Percentiles rank a stretch among this genome's conserved stretches.
phyloP scores from a whole-genome alignment of 1,140 invertebrate species.

The Conopomorpha cramerella region DNA sequence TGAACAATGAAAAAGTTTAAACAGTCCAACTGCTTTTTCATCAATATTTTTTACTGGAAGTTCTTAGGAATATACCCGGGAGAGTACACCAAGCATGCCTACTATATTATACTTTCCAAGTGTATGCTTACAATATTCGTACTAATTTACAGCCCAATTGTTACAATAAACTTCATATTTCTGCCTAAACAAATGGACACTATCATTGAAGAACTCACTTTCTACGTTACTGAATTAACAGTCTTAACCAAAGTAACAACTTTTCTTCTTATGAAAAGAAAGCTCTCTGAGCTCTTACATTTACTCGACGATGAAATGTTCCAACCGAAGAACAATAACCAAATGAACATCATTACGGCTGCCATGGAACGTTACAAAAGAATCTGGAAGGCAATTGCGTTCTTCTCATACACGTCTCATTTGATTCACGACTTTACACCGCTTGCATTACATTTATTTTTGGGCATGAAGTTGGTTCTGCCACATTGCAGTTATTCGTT shows the following conservation, averaged over 20 bases:
- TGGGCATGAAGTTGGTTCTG: conserved; percentile 12
- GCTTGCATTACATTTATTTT: conserved; percentile 19
- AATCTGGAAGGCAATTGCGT: conserved; percentile 26
- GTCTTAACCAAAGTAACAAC: conserved; percentile 26
- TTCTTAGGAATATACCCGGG: background rate
- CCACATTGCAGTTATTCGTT: conserved; percentile 29
- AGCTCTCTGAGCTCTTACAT: conserved; percentile 18
- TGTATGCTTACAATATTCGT: background rate
- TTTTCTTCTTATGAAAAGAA: conserved; percentile 15
- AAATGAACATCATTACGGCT: conserved; percentile 13
- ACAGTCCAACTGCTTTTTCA: background rate
- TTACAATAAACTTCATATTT: background rate
- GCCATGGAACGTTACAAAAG: conserved; percentile 24
- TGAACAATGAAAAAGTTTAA: too few species aligned
- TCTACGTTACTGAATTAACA: conserved; percentile 24
- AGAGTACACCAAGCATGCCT: background rate
- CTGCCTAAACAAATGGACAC: background rate
- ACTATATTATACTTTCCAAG: too few species aligned
- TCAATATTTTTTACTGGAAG: background rate
- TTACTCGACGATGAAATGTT: conserved; percentile 28
- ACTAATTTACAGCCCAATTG: background rate
- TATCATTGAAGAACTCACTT: conserved; percentile 20
- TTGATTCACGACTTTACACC: conserved; percentile 19
- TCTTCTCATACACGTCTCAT: conserved; percentile 19
- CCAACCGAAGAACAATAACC: conserved; percentile 16